Evolutionary conservation across 2,113 vertebrate genomes (phyloP), one percentile per base, ranked within the genome.

Genomic region (human (Homo sapiens)): DNA sequence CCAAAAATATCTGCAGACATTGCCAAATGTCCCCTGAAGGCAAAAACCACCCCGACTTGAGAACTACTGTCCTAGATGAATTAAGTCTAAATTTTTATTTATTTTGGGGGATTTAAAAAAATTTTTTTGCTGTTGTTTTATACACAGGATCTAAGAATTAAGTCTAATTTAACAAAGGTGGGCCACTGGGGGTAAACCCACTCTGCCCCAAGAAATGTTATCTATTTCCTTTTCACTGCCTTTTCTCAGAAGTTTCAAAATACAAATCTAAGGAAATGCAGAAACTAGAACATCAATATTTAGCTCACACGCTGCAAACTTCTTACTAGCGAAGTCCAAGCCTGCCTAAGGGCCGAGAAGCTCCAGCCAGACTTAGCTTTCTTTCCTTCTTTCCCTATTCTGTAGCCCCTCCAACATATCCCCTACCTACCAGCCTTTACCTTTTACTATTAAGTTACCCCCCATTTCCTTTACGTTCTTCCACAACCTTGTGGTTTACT

Each of bases 401-500:
- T 17, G 22, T 38, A 82, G 50, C 55, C 45, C 75, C 16, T 48
- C 8, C 55, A 32, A 32, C 43, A 4, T 0, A 22, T 3, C 70
- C 90, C 76, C 73, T 59, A 6, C 78, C 90, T 73, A 30, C 48
- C 90, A 88, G 27, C 25, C 61, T 92, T 86, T 55, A 68, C n/a
- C 83, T 93, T 93, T 80, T 48, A 88, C 83, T 89, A 35, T 18
- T 14, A 82, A 91, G 16, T 68, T 13, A 57, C 40, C 96, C 75
- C 14, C 92, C 59, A 92, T 55, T 97, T 95, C 96, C 96, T 96
- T 95, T 87, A 84, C 4, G 6, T 89, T 93, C 73, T 80, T 80
- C 97, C 95, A 96, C 96, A 97, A 73, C 80, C 80, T 91, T 84
- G 89, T 4, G 75, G 93, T 94, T 94, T 57, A 73, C 57, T 55